Percentiles rank a stretch among this genome's conserved stretches.
Evolutionary conservation across 1,140 invertebrate genomes (phyloP).

Genomic region (Calosoma granatense): DNA sequence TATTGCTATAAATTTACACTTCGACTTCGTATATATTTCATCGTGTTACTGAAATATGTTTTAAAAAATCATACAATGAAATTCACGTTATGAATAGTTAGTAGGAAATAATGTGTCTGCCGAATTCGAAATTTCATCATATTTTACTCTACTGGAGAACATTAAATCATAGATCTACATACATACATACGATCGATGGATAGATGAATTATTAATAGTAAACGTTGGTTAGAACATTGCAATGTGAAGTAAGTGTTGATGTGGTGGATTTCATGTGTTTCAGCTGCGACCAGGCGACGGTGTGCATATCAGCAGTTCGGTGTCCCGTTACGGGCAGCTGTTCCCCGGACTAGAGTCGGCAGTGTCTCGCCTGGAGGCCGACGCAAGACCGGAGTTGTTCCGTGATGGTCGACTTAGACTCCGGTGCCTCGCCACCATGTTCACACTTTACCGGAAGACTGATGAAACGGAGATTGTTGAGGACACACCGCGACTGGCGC

Average conservation of each 20-base stretch:
- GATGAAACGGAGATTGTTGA: constrained; percentile 34
- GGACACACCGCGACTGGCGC: constrained; percentile 36
- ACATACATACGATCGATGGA: too few relatives aligned
- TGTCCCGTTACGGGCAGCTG: constrained; percentile 23
- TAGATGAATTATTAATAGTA: too few relatives aligned
- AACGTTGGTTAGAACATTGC: too few relatives aligned
- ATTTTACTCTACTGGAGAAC: too few relatives aligned
- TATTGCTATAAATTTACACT: not conserved
- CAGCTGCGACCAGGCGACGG: constrained; percentile 17
- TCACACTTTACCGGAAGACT: constrained; percentile 31
- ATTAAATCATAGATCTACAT: too few relatives aligned
- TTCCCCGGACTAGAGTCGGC: constrained; percentile 31
- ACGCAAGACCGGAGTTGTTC: constrained; percentile 32
- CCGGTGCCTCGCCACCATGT: constrained; percentile 37
- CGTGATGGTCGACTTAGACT: constrained; percentile 34
- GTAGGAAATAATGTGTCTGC: too few relatives aligned
- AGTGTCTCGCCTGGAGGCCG: constrained; percentile 30
- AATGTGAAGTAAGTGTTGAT: too few relatives aligned
- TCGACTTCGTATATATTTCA: not conserved
- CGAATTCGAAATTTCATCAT: too few relatives aligned
- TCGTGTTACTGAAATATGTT: not conserved
- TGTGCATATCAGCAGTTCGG: constrained; percentile 20
- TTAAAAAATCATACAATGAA: not conserved
- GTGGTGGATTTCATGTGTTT: too few relatives aligned
- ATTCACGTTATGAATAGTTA: not conserved